Evolutionary conservation across 2,797 vertebrate genomes (phyloP).

Genomic region (Onychomys arenicola): DNA sequence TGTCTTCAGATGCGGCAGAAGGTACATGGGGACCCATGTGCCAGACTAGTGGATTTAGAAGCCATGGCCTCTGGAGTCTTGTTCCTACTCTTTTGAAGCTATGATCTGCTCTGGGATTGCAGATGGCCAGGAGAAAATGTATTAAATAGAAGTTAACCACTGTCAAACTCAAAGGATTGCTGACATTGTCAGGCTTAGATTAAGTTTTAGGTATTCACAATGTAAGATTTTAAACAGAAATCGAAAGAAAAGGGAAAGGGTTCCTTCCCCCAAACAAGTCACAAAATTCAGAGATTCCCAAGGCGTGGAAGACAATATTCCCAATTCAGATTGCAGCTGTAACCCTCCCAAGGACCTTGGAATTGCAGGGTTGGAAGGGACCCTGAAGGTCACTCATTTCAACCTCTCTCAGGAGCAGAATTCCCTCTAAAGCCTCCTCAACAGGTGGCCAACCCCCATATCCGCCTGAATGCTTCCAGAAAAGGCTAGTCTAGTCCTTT

Average conservation of each 20-base stretch:
- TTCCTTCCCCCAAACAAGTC: background rate
- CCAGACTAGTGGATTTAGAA: constrained; percentile 8
- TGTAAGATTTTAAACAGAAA: background rate
- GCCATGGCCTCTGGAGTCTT: constrained; percentile 16
- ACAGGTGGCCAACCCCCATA: constrained; percentile 76
- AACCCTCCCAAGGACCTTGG: constrained; percentile 45
- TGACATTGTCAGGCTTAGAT: background rate
- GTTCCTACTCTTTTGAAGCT: constrained; percentile 52
- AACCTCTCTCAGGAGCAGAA: background rate
- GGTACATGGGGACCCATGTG: background rate
- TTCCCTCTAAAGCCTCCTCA: constrained; percentile 59
- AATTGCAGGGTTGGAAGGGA: constrained; percentile 62
- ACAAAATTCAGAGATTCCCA: constrained; percentile 47
- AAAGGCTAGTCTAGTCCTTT: constrained; percentile 41
- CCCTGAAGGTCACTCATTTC: constrained; percentile 61
- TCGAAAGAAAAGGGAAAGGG: background rate
- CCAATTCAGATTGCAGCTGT: constrained; percentile 16
- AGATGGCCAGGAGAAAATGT: constrained; percentile 45
- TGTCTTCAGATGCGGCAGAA: constrained; percentile 10
- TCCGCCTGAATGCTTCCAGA: constrained; percentile 39
- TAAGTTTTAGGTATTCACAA: background rate
- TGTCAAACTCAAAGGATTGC: background rate
- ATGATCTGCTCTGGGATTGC: background rate
- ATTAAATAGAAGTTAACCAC: constrained; percentile 29
- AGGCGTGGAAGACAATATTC: background rate